A percentile compares a stretch with the other conserved stretches of the same genome.
phyloP scores from a whole-genome alignment of 2,113 vertebrate genomes.

The Montifringilla adamsi region DNA sequence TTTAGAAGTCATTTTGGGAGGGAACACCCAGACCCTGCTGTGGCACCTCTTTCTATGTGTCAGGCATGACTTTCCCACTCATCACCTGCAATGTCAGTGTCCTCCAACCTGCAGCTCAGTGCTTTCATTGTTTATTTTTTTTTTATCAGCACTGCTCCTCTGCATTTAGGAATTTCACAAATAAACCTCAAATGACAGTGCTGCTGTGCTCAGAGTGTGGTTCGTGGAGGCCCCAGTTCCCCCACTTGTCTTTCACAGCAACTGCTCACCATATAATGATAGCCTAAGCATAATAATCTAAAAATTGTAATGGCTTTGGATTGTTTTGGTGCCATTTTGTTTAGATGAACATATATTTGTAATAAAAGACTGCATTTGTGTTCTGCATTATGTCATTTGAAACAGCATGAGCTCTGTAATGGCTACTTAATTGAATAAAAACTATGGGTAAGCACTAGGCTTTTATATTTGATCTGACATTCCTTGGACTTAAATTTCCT shows the following conservation, averaged over 20 bases:
- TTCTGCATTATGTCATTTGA: conserved; percentile 59
- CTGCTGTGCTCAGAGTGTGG: neutral
- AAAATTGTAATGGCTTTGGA: conserved; percentile 27
- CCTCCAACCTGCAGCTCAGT: neutral
- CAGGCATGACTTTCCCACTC: neutral
- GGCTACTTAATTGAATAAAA: conserved; percentile 53
- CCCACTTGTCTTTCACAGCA: neutral
- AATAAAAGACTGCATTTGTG: conserved; percentile 60
- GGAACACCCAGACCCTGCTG: neutral
- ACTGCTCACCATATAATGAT: conserved; percentile 24
- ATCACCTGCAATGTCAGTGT: neutral
- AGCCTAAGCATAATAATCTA: conserved; percentile 1
- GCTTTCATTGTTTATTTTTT: neutral
- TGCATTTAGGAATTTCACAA: neutral
- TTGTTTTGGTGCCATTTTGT: conserved; percentile 43
- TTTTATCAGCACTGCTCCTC: neutral
- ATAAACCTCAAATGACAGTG: neutral
- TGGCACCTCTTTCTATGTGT: neutral
- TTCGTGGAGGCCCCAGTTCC: neutral
- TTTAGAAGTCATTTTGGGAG: neutral
- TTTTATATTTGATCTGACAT: conserved; percentile 46
- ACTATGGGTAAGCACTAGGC: conserved; percentile 7
- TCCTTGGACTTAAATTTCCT: conserved; percentile 10
- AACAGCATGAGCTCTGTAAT: conserved; percentile 54
- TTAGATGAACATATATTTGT: conserved; percentile 42